Evolutionary conservation across 2,888 invertebrate species (phyloP), one percentile per base, ranked within the genome.

Genomic region (Aleiodes alternator): DNA sequence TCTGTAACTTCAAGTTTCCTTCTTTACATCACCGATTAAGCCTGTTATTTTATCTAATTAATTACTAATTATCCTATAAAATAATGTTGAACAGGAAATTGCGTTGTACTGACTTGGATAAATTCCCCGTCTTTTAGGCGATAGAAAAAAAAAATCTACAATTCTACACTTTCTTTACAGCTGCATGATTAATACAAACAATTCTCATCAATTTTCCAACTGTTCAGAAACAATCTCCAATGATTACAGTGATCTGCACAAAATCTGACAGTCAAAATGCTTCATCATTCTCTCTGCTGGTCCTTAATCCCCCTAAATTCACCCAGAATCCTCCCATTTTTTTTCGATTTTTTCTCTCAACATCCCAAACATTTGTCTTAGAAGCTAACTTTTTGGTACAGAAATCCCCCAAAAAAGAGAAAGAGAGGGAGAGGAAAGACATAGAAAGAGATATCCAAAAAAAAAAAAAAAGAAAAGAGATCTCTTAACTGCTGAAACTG

Each of bases 401-500:
- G 55, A 70, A 72, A 73, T 69, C 7, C 11, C 11, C 43, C 4
- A 77, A 80, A 77, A 77, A 79, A 69, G 69, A 71, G 66, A 72
- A 75, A 70, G 61, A 76, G 43, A 43, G 43, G 9, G 9, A 8
- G 43, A 43, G 9, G 8, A 38, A 77, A 73, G 38, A 73, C 74
- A 69, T 72, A 69, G 57, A 71, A 4, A 64, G 50, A 59, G 7
- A 69, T 29, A 5, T 51, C 34, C 48, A 61, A 43, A 51, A 51
- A 64, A 50, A 61, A 43, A 51, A 51, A 64, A 50, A 61, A 69
- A 56, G 57, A 66, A 68, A 34, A 75, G 51, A 70, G 61, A 72
- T 68, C 68, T 71, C 55, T 53, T 59, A 72, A 73, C 69, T 75
- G 74, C 74, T 75, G 57, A 78, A 80, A 80, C 80, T 77, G 80